Conservation (phyloP, 2,113 vertebrate species). For the Cepphus grylle region DNA sequence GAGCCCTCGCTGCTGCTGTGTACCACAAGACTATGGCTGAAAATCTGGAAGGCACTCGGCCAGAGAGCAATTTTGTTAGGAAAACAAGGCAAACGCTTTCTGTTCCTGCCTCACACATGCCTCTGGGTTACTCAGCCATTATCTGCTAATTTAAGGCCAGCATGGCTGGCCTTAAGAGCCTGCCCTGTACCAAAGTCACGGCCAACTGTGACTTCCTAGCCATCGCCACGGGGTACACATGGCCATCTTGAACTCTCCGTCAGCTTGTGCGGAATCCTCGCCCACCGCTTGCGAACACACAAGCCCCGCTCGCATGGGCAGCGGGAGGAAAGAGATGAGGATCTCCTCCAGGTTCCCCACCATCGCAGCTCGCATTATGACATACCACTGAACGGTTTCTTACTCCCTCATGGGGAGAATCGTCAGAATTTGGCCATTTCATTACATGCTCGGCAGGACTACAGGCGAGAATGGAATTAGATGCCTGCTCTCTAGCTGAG, state of each 20-base stretch:
- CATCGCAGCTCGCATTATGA: rapidly evolving
- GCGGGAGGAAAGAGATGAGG: neutral
- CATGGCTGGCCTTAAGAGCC: neutral
- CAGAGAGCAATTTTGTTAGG: neutral
- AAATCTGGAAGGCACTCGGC: neutral
- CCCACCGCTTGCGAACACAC: rapidly evolving
- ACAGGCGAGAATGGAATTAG: neutral
- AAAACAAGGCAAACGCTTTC: slow-evolving; percentile 5
- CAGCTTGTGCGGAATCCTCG: neutral
- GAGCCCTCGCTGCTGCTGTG: neutral
- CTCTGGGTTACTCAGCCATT: slow-evolving; percentile 11
- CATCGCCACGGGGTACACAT: rapidly evolving
- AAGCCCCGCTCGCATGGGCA: neutral
- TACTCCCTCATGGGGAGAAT: neutral
- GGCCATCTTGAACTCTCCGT: neutral
- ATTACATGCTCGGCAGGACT: neutral
- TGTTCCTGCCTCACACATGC: neutral
- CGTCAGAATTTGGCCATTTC: neutral
- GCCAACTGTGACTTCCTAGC: neutral
- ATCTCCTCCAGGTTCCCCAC: neutral
- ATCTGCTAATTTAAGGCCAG: slow-evolving; percentile 2
- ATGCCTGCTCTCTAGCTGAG: neutral
- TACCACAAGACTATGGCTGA: neutral
- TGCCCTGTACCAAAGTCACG: neutral
- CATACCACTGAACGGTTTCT: neutral